Percentiles rank a stretch among this genome's conserved stretches.
These are phyloP conservation scores for Zhuqinia jingwanae DNA, from an alignment of 2,888 invertebrate genomes.

Conservation along the genomic window DNA sequence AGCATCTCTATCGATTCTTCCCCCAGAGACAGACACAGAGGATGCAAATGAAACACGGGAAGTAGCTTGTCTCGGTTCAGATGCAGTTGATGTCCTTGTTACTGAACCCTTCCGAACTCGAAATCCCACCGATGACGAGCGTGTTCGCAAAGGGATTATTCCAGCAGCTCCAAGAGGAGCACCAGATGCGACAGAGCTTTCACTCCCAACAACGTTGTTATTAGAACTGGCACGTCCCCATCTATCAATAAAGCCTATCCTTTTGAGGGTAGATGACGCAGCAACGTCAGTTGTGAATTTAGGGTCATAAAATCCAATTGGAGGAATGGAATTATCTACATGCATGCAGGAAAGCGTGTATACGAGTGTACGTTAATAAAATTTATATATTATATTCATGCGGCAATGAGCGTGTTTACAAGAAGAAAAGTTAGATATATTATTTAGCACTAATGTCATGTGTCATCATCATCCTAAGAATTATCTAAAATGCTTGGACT, in stretches of 20 bases:
- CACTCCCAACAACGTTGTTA: not conserved
- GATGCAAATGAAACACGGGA: not conserved
- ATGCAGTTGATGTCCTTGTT: not conserved
- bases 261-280: slow-evolving; percentile 32
- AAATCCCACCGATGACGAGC: not conserved
- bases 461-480: too few species aligned
- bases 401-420: too few species aligned
- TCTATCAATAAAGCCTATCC: not conserved
- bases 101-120: too few species aligned
- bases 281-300: slow-evolving; percentile 68
- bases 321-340: too few species aligned
- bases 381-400: too few species aligned
- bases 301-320: slow-evolving; percentile 70
- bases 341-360: too few species aligned
- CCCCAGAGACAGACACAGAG: not conserved
- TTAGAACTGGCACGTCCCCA: not conserved
- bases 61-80: not conserved
- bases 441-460: too few species aligned
- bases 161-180: not conserved
- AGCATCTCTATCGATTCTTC: not conserved
- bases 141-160: not conserved
- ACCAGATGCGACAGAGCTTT: not conserved
- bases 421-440: too few species aligned
- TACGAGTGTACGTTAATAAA: too few species aligned
- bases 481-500: too few species aligned